Base-by-base conservation (phyloP, 2,113 vertebrate genomes). In the Philantomba maxwellii region DNA sequence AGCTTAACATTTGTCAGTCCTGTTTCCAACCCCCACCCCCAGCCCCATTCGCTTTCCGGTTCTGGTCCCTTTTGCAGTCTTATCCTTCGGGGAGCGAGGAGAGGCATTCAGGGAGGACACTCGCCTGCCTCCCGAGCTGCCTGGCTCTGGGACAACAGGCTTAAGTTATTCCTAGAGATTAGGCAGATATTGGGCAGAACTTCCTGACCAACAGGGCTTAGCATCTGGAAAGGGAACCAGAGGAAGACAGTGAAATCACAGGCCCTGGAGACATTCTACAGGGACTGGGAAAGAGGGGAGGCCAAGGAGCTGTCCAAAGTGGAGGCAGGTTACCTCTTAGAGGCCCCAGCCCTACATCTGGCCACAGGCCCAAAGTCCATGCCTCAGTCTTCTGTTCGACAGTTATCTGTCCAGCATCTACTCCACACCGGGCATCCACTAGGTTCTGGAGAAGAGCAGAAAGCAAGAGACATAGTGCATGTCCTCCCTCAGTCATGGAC, bases 1-100 rank as follows among this genome's bases (percentile, higher is more conserved):
- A 30, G 89, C 60, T 93, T 75, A 53, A 88, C 55, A 78, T 90
- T 93, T 94, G 36, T 94, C 91, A 53, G 60, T 49, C 96, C 87
- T 11, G 11, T 77, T 96, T 62, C 83, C 84, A 92, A 9, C 30
- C 43, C 30, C 47, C 12, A 1, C 5, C 30, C 39, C 25, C 10
- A 3, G 17, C 45, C 58, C 53, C 75, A 16, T 55, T 62, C 0
- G 0, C 45, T 78, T 45, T 89, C 55, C 80, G 66, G 53, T 60
- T 80, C 82, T 93, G 84, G 73, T 75, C 49, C 36, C 57, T 78
- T 0, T 0, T 15, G 21, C 5, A 17, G 62, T 33, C 87, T 94
- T 36, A 70, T 25, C 89, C 57, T 55, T 43, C 3, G 53, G 39
- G 87, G 43, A 93, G 36, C 21, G 39, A 43, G 33, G 25, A 80